Evolutionary conservation across 2,888 invertebrate genomes (phyloP).

Genomic region (Trachelus tabidus): DNA sequence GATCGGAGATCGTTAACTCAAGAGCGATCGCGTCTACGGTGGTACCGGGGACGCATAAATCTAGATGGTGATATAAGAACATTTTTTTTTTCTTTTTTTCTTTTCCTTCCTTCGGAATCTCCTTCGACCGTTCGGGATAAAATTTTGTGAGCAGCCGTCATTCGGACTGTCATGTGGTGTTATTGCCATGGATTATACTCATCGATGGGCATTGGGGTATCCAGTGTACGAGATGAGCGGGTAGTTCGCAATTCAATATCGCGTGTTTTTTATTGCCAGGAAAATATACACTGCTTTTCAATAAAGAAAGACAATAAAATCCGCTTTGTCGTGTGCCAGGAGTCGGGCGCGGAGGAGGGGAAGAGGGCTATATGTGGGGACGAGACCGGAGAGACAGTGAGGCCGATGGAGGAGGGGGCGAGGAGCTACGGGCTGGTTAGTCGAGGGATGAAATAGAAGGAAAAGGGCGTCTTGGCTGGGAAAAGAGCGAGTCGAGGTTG

Average conservation of each 20-base stretch:
- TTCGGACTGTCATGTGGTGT: neutral
- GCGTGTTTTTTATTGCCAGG: slow-evolving; percentile 16
- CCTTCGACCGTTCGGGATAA: neutral
- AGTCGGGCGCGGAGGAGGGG: neutral
- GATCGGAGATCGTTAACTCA: neutral
- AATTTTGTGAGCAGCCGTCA: neutral
- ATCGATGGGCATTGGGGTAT: neutral
- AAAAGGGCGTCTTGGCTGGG: slow-evolving; percentile 5
- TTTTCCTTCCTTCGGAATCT: neutral
- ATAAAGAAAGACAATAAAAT: slow-evolving; percentile 21
- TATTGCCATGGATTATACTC: neutral
- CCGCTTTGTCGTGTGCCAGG: slow-evolving; percentile 8
- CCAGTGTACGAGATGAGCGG: neutral
- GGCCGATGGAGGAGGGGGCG: neutral
- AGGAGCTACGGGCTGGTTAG: neutral
- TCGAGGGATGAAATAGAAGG: slow-evolving; percentile 2
- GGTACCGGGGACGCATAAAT: neutral
- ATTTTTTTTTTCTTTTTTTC: neutral
- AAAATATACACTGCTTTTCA: slow-evolving; percentile 15
- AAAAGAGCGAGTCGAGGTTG: neutral
- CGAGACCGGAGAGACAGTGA: neutral
- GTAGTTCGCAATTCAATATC: slow-evolving; percentile 15
- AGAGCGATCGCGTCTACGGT: neutral
- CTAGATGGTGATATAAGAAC: neutral
- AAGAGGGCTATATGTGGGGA: neutral